Evolutionary conservation across 1,140 invertebrate genomes (phyloP).

Genomic region (Euschistus heros): DNA sequence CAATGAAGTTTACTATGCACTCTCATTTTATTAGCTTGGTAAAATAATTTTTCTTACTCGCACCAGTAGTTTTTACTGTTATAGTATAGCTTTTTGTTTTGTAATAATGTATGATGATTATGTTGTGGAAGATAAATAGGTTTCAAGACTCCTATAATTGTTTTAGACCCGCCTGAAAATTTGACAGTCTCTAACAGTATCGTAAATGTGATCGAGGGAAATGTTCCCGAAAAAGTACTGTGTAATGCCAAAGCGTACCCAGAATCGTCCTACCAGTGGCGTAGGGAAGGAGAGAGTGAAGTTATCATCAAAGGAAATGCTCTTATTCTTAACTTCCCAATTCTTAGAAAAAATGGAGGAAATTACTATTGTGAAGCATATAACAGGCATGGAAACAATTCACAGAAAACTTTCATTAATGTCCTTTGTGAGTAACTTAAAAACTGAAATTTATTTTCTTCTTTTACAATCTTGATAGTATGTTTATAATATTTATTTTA

Average conservation of each 20-base stretch:
- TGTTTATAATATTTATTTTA: not conserved
- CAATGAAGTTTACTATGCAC: too few relatives aligned
- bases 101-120: not conserved
- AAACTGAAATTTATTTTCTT: not conserved
- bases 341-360: slow-evolving; percentile 51
- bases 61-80: too few relatives aligned
- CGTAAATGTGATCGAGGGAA: slow-evolving; percentile 65
- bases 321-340: slow-evolving; percentile 45
- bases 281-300: slow-evolving; percentile 40
- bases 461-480: not conserved
- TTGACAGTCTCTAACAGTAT: slow-evolving; percentile 58
- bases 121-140: not conserved
- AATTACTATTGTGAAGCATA: slow-evolving; percentile 63
- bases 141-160: slow-evolving; percentile 13
- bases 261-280: slow-evolving; percentile 56
- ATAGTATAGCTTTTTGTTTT: too few relatives aligned
- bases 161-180: slow-evolving; percentile 74
- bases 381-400: slow-evolving; percentile 60
- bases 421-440: slow-evolving; percentile 60
- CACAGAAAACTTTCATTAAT: slow-evolving; percentile 54
- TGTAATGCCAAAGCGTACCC: slow-evolving; percentile 67
- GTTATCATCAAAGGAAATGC: slow-evolving; percentile 42
- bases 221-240: slow-evolving; percentile 58
- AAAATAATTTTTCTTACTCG: too few relatives aligned
- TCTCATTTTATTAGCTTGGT: too few relatives aligned